Evolutionary conservation across 2,888 invertebrate species (phyloP), one percentile per base, ranked within the genome.

Genomic region (Caradrina kadenii): DNA sequence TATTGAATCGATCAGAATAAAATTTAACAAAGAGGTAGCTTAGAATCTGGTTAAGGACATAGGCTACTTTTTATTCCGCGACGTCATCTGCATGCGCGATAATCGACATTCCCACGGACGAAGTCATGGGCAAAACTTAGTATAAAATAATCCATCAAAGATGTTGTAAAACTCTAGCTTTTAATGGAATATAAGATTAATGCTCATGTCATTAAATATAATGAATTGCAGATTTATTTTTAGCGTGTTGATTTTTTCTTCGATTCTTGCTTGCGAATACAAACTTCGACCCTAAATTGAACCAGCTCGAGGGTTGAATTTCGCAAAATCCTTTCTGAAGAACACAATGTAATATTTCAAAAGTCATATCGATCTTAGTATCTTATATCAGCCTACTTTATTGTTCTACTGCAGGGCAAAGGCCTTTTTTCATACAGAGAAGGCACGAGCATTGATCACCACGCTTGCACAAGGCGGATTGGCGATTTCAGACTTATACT

Each of bases 171-270:
- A 49, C 19, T n/a, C 17, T 39, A 15, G 26, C 19, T 50, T 60
- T 48, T 17, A 61, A 49, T 72, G 26, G 15, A 21, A 55, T 19
- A 39, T 42, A 1, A 52, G 42, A 63, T 73, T 60, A n/a, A 58
- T 45, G 53, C 35, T 48, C 26, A 45, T 31, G n/a, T 45, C 35
- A 78, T 65, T 69, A 69, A 59, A 54, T 50, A 65, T 48, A 69
- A 49, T 73, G 69, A 81, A 53, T 72, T 62, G 49, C 54, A 55
- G 42, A 31, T 55, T 62, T 48, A 60, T 61, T 60, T 31, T 39
- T 35, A 19, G 19, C 21, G 48, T 52, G 55, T 66, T 53, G 19
- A 54, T 22, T 63, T 63, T 39, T 31, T 26, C 11, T 7, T 54
- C 45, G 35, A 17, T 15, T 11, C 2, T 19, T 11, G 15, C 35